Evolutionary conservation across 1,140 invertebrate species (phyloP).

Genomic region (Danaus plexippus): DNA sequence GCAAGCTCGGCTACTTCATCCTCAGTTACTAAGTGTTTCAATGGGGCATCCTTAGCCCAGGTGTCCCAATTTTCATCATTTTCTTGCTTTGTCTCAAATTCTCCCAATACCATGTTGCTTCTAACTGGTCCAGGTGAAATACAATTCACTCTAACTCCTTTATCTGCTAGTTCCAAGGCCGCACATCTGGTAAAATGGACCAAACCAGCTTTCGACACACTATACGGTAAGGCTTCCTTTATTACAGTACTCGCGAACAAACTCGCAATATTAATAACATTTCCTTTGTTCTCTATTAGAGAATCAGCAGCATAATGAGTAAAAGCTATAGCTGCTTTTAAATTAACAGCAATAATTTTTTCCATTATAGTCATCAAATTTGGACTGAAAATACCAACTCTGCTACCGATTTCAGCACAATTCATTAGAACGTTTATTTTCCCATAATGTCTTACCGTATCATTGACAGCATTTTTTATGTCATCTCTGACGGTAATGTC

Average conservation of each 20-base stretch:
- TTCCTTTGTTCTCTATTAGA: slow-evolving; percentile 25
- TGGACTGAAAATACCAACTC: slow-evolving; percentile 6
- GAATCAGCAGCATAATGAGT: slow-evolving; percentile 16
- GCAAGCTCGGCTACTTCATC: slow-evolving; percentile 29
- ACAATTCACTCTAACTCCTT: slow-evolving; percentile 32
- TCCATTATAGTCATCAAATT: slow-evolving; percentile 26
- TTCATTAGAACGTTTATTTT: slow-evolving; percentile 32
- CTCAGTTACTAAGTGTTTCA: slow-evolving; percentile 15
- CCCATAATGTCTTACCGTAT: slow-evolving; percentile 20
- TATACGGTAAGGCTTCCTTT: slow-evolving; percentile 10
- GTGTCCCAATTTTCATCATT: slow-evolving; percentile 11
- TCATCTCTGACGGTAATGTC: slow-evolving; percentile 22
- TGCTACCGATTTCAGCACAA: slow-evolving; percentile 19
- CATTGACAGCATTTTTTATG: slow-evolving; percentile 19
- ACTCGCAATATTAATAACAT: slow-evolving; percentile 30
- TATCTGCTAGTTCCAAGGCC: slow-evolving; percentile 25
- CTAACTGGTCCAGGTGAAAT: slow-evolving; percentile 25
- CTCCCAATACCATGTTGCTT: slow-evolving; percentile 20
- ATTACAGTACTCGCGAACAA: slow-evolving; percentile 1
- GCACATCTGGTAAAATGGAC: slow-evolving; percentile 25
- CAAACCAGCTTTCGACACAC: slow-evolving; percentile 22
- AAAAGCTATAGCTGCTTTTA: slow-evolving; percentile 20
- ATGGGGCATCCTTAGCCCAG: neutral
- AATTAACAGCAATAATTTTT: slow-evolving; percentile 23
- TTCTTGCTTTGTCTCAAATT: slow-evolving; percentile 13